Conservation (phyloP, 2,797 vertebrate species). For the Sebastolobus altivelis region DNA sequence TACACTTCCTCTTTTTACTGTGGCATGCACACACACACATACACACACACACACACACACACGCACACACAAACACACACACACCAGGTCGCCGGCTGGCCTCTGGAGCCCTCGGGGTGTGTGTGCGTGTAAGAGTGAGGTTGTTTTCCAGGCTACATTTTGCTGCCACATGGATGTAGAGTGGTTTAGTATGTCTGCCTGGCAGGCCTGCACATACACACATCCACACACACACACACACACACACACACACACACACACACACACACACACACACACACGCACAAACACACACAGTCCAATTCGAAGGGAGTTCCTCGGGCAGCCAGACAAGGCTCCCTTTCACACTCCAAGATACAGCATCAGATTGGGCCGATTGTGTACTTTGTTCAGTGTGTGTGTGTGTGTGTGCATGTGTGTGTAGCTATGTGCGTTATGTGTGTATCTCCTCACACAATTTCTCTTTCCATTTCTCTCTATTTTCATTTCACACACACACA, state of each 20-base stretch:
- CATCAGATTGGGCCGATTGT: slow-evolving; percentile 72
- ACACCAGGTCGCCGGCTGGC: slow-evolving; percentile 70
- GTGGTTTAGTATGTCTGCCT: slow-evolving; percentile 84
- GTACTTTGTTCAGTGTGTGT: slow-evolving; percentile 35
- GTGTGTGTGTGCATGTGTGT: slow-evolving; percentile 31
- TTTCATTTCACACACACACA: slow-evolving; percentile 53
- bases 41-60: slow-evolving; percentile 50
- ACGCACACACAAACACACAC: slow-evolving; percentile 29
- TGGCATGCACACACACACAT: slow-evolving; percentile 39
- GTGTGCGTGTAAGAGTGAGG: slow-evolving; percentile 59
- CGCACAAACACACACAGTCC: slow-evolving; percentile 47
- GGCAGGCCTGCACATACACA: slow-evolving; percentile 48
- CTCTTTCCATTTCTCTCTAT: slow-evolving; percentile 58
- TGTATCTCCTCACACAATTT: slow-evolving; percentile 26
- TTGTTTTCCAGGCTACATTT: slow-evolving; percentile 82
- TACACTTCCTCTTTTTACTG: slow-evolving; percentile 76
- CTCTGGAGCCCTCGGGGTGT: slow-evolving; percentile 71
- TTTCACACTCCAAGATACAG: slow-evolving; percentile 80
- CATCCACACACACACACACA: slow-evolving; percentile 39
- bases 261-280: slow-evolving; percentile 44
- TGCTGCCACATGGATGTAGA: slow-evolving; percentile 83
- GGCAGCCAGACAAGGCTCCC: slow-evolving; percentile 80
- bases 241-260: slow-evolving; percentile 53
- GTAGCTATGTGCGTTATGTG: slow-evolving; percentile 19
- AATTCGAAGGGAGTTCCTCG: slow-evolving; percentile 80